Percentiles rank a stretch among this genome's conserved stretches.
Conservation (phyloP, 2,888 invertebrate species). For the Rhodophaea formosa region DNA sequence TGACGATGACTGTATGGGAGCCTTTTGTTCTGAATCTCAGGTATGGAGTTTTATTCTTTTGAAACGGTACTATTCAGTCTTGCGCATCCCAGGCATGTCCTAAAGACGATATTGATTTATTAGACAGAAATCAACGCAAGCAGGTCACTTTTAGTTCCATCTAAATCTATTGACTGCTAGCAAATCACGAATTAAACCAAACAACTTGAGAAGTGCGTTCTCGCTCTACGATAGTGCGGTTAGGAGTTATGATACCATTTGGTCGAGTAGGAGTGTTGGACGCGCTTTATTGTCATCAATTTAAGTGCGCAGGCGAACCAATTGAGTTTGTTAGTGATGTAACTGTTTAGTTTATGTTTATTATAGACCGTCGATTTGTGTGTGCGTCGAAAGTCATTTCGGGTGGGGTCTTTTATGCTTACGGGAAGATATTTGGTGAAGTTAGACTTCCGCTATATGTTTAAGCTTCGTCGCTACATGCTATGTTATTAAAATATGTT, state of each 20-base stretch:
- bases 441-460: not conserved
- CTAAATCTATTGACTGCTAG: slow-evolving; percentile 36
- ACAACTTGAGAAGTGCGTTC: slow-evolving; percentile 26
- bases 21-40: too few species aligned
- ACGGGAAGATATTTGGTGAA: not conserved
- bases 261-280: slow-evolving; percentile 36
- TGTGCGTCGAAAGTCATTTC: not conserved
- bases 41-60: too few species aligned
- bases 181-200: slow-evolving; percentile 34
- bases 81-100: too few species aligned
- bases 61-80: too few species aligned
- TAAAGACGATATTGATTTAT: not conserved
- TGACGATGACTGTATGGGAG: too few species aligned
- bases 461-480: too few species aligned
- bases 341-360: slow-evolving; percentile 32
- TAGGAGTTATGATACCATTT: slow-evolving; percentile 31
- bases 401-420: not conserved
- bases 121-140: slow-evolving; percentile 25
- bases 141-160: slow-evolving; percentile 30
- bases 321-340: slow-evolving; percentile 64
- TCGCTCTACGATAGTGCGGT: not conserved
- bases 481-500: too few species aligned
- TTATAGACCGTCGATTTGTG: not conserved
- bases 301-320: slow-evolving; percentile 61
- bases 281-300: slow-evolving; percentile 61